phyloP scores from a whole-genome alignment of 2,888 invertebrate genomes.

The Neuroscelio doddi region DNA sequence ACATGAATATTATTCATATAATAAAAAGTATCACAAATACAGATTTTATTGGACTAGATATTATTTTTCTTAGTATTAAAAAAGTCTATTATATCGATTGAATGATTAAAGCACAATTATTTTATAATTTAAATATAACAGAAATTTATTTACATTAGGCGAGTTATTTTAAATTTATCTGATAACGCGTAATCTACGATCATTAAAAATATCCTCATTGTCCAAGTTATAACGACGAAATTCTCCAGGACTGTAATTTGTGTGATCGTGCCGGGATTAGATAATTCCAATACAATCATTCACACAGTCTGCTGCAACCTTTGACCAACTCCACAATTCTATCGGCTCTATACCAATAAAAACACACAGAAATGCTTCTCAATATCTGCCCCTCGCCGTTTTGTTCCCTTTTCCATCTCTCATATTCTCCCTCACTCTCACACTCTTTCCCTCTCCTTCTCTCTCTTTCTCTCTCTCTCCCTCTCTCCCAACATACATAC shows the following conservation, averaged over 20 bases:
- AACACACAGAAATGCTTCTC: conserved; percentile 15
- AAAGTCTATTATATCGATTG: no score
- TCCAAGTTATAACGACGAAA: conserved; percentile 37
- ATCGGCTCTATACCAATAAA: conserved; percentile 41
- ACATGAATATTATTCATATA: no score
- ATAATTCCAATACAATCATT: conserved; percentile 62
- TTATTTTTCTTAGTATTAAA: no score
- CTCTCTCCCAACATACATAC: conserved; percentile 8
- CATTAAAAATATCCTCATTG: no score
- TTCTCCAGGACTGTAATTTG: conserved; percentile 2
- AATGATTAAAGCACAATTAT: no score
- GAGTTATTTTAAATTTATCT: no score
- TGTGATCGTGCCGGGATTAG: conserved; percentile 50
- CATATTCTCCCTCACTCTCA: no score
- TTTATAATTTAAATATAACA: no score
- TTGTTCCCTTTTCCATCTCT: conserved; percentile 25
- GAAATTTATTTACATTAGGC: no score
- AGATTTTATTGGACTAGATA: no score
- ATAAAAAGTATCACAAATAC: no score
- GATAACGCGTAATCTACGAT: no score
- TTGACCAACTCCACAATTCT: conserved; percentile 56
- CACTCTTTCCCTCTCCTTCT: conserved; percentile 18
- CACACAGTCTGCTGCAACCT: conserved; percentile 55
- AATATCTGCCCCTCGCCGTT: not conserved
- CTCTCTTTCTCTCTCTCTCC: conserved; percentile 10